Base-by-base conservation (phyloP, 2,888 invertebrate species). In the Carabus problematicus region DNA sequence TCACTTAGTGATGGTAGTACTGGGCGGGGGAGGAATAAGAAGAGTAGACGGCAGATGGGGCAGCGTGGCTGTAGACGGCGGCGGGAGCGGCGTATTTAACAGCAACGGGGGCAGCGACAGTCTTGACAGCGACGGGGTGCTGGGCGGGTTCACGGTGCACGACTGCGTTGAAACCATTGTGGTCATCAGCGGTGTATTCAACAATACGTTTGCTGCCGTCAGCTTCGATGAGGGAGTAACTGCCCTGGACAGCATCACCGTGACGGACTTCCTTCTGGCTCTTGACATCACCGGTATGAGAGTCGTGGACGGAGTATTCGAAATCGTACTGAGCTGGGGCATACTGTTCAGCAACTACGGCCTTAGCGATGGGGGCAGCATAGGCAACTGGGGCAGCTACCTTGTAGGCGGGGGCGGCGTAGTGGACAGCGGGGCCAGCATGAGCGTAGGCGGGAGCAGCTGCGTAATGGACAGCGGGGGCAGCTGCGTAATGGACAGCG, bases 201-300 rank as follows among this genome's bases (percentile, higher is more conserved):
- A 86, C 86, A 42, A 82, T 79, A 71, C 86, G 82, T 64, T 79
- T 81, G 73, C 81, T 81, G 45, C 85, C 85, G 77, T 85, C 85
- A 19, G 85, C 76, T 71, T 67, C 67, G 9, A 67, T 41, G 11
- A 67, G 54, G 66, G 81, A 79, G 69, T 83, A 83, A 69, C 77
- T 75, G 1, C 83, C 83, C 56, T 79, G 78, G 12, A 83, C 82
- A 52, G 73, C 76, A 72, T 83, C 80, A 42, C 80, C 82, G 71
- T 81, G 78, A 69, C 82, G 81, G 2, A 75, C 43, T 73, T 83
- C 83, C 70, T 79, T 79, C 63, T 83, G 83, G 64, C 79, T 77
- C 72, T 83, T 82, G 43, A 81, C 79, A 71, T 83, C 83, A 0
- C 82, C 82, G 18, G 83, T 83, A 70, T 82, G 80, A 1, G 79